phyloP scores from a whole-genome alignment of 2,113 vertebrate genomes.

The Platysteira castanea region DNA sequence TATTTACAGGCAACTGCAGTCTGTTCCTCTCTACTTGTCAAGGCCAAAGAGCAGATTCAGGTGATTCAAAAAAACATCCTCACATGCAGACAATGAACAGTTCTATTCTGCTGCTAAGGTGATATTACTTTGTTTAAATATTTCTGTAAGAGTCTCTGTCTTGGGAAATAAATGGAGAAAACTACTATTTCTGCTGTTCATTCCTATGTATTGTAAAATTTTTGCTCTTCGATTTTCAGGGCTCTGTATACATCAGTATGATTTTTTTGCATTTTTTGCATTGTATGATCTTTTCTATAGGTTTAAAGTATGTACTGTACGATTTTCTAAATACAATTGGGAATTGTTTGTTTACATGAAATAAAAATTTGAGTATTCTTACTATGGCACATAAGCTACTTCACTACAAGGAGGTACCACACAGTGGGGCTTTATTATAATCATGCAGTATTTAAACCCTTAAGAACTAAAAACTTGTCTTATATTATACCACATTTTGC shows the following conservation, averaged over 20 bases:
- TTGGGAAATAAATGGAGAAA: not conserved
- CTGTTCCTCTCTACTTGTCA: not conserved
- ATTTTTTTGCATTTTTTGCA: not conserved
- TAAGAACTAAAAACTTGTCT: not conserved
- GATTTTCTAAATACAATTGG: not conserved
- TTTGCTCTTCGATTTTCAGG: not conserved
- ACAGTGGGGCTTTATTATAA: not conserved
- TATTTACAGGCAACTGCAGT: not conserved
- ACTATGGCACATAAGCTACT: not conserved
- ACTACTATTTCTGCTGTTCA: not conserved
- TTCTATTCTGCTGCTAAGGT: not conserved
- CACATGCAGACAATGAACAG: not conserved
- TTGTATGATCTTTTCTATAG: not conserved
- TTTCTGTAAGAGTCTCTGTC: not conserved
- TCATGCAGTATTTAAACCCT: not conserved
- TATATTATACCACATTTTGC: not conserved
- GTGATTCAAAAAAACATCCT: not conserved
- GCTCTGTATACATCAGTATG: not conserved
- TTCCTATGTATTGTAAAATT: not conserved
- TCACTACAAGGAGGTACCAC: not conserved
- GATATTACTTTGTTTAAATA: not conserved
- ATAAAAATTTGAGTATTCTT: not conserved
- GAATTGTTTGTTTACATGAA: not conserved
- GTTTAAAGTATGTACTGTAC: not conserved
- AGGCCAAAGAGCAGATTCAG: not conserved